phyloP scores from a whole-genome alignment of 2,888 invertebrate genomes.

The Drosophila parthenogenetica region DNA sequence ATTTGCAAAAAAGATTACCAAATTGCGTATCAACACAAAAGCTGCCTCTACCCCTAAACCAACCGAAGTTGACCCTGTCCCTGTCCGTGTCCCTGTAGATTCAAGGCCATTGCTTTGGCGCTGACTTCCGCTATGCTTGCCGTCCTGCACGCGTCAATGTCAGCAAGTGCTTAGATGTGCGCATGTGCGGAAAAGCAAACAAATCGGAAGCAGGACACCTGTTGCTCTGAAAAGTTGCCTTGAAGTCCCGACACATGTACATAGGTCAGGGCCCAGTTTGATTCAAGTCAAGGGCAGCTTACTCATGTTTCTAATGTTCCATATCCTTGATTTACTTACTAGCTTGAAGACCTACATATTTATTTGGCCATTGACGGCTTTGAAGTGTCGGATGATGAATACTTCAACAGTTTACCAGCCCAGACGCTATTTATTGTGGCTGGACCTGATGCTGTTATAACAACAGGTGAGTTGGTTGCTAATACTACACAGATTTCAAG shows the following conservation, averaged over 20 bases:
- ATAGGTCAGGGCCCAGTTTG: constrained; percentile 50
- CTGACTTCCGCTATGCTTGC: constrained; percentile 62
- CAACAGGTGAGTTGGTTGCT: constrained; percentile 86
- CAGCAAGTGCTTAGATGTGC: constrained; percentile 44
- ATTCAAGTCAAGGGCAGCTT: constrained; percentile 61
- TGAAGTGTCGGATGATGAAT: constrained; percentile 90
- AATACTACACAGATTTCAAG: rapidly evolving
- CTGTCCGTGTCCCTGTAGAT: constrained; percentile 60
- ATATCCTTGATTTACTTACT: constrained; percentile 24
- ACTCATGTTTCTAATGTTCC: constrained; percentile 15
- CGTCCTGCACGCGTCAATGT: constrained; percentile 73
- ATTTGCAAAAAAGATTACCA: constrained; percentile 2
- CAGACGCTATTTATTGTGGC: constrained; percentile 90
- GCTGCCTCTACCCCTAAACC: constrained; percentile 3
- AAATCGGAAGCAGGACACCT: constrained; percentile 45
- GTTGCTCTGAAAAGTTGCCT: constrained; percentile 55
- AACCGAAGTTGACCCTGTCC: constrained; percentile 28
- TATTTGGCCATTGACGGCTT: constrained; percentile 89
- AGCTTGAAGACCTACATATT: constrained; percentile 85
- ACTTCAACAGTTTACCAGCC: constrained; percentile 90
- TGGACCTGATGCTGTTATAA: constrained; percentile 86
- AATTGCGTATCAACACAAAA: constrained; percentile 56
- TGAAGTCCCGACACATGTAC: constrained; percentile 6
- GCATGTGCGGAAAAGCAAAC: constrained; percentile 54
- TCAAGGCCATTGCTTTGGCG: constrained; percentile 72